Evolutionary conservation across 2,888 invertebrate species (phyloP).

Genomic region (Melikaiella ostensackeni): DNA sequence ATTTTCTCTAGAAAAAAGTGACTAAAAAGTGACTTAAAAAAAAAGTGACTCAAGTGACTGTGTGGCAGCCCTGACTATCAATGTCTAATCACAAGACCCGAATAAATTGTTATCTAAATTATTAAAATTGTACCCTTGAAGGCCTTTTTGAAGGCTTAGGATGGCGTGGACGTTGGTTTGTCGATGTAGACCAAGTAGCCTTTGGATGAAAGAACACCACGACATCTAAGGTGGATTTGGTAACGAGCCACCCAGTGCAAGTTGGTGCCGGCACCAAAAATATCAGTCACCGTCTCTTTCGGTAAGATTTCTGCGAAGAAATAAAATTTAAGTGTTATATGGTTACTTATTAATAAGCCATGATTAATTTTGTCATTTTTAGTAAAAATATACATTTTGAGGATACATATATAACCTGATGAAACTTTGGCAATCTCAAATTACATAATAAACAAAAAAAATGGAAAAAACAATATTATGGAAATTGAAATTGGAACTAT

Average conservation of each 20-base stretch:
- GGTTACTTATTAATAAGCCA: too few species aligned
- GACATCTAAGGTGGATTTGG: conserved; percentile 92
- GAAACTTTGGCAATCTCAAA: too few species aligned
- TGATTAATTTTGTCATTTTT: not conserved
- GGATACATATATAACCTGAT: not conserved
- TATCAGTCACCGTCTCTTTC: conserved; percentile 80
- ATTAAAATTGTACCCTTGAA: not conserved
- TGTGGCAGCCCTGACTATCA: too few species aligned
- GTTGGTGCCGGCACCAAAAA: conserved; percentile 77
- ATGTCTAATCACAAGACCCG: too few species aligned
- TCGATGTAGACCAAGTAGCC: conserved; percentile 85
- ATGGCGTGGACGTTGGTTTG: not conserved
- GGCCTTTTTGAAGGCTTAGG: not conserved
- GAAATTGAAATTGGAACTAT: too few species aligned
- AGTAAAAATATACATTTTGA: not conserved
- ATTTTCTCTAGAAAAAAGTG: too few species aligned
- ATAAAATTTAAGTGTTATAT: conserved; percentile 46
- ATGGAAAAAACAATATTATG: too few species aligned
- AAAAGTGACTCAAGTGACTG: too few species aligned
- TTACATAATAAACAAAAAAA: too few species aligned
- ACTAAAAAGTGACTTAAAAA: too few species aligned
- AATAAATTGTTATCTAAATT: not conserved
- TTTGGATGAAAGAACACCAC: conserved; percentile 94
- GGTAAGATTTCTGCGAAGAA: conserved; percentile 79
- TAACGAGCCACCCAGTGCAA: conserved; percentile 90